phyloP scores from a whole-genome alignment of 2,888 invertebrate genomes.

The Calameuta idolon region DNA sequence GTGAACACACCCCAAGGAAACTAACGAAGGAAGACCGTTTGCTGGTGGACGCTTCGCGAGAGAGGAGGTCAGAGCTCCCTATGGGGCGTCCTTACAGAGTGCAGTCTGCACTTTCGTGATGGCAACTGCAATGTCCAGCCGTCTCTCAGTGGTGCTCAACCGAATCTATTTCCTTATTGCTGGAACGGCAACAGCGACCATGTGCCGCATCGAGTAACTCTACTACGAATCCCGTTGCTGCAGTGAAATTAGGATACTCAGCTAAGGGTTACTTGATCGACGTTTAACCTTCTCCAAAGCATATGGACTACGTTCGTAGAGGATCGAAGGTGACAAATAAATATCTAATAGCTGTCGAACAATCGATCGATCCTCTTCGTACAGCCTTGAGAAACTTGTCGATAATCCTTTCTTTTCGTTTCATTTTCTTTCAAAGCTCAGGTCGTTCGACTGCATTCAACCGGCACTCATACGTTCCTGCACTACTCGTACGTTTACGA shows the following conservation, averaged over 20 bases:
- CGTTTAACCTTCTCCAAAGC: neutral
- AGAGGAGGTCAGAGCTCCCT: conserved; percentile 57
- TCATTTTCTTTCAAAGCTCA: neutral
- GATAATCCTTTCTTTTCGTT: neutral
- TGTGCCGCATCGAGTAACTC: neutral
- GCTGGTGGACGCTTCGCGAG: conserved; percentile 8
- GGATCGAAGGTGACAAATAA: neutral
- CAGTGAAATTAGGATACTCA: neutral
- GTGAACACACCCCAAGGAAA: conserved; percentile 6
- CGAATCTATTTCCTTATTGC: neutral
- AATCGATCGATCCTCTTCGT: neutral
- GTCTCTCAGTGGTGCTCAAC: conserved; percentile 48
- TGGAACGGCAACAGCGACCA: neutral
- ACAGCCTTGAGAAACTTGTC: neutral
- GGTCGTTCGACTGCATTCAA: conserved; percentile 3
- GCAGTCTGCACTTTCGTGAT: conserved; percentile 42
- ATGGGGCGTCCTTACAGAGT: conserved; percentile 49
- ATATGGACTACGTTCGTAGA: neutral
- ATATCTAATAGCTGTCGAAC: neutral
- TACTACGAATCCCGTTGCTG: neutral
- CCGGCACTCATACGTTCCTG: neutral
- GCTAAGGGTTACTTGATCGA: neutral
- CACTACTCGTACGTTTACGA: neutral
- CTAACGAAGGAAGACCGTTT: neutral
- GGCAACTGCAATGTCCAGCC: conserved; percentile 49